A percentile compares a stretch with the other conserved stretches of the same genome.
phyloP scores from a whole-genome alignment of 2,888 invertebrate genomes.

The Erannis defoliaria region DNA sequence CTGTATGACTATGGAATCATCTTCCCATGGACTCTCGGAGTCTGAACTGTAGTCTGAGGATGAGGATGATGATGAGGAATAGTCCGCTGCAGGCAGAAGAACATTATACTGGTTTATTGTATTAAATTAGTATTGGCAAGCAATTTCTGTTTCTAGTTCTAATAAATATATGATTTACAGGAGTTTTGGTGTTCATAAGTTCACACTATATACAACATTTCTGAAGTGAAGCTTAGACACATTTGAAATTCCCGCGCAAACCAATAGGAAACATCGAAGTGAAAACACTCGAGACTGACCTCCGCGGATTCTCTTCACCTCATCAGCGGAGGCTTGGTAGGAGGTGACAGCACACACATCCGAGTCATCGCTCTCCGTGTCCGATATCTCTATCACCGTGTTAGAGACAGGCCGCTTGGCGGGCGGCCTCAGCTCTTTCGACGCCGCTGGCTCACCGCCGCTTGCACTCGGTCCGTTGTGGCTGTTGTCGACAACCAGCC shows the following conservation, averaged over 20 bases:
- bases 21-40: conserved; percentile 77
- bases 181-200: background rate
- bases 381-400: conserved; percentile 80
- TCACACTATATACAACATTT: background rate
- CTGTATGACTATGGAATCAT: conserved; percentile 73
- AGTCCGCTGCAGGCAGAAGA: conserved; percentile 62
- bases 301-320: conserved; percentile 81
- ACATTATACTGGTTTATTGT: background rate
- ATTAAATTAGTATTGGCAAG: background rate
- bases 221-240: background rate
- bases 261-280: conserved; percentile 37
- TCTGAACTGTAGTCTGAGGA: conserved; percentile 79
- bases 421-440: conserved; percentile 67
- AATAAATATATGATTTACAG: background rate
- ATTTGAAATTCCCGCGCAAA: conserved; percentile 72
- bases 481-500: conserved; percentile 54
- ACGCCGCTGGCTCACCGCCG: conserved; percentile 53
- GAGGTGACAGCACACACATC: conserved; percentile 83
- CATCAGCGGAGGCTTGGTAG: conserved; percentile 81
- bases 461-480: conserved; percentile 53
- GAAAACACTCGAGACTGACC: conserved; percentile 61
- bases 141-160: background rate
- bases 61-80: conserved; percentile 70
- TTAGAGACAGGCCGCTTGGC: conserved; percentile 72
- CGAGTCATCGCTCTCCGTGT: conserved; percentile 83